A percentile compares a stretch with the other conserved stretches of the same genome.
phyloP scores from a whole-genome alignment of 2,888 invertebrate genomes.

The Pseudococcus jackbeardsleyi region DNA sequence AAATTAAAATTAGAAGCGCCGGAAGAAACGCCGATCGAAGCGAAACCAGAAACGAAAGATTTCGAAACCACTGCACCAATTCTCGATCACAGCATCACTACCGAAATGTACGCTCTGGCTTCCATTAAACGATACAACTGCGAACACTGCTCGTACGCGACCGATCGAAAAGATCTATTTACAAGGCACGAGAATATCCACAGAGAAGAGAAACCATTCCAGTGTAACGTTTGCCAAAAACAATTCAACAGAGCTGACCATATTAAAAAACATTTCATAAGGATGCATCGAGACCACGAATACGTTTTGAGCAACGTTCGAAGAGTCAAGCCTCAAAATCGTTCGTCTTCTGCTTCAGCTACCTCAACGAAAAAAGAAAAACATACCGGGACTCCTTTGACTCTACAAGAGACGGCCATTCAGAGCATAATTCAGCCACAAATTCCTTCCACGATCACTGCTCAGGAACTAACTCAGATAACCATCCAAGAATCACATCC shows the following conservation, averaged over 20 bases:
- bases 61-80: background rate
- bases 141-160: constrained; percentile 90
- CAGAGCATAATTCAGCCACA: constrained; percentile 55
- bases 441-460: constrained; percentile 45
- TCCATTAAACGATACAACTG: constrained; percentile 83
- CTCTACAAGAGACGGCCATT: constrained; percentile 28
- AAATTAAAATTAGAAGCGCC: constrained; percentile 65
- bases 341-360: background rate
- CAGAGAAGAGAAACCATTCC: constrained; percentile 92
- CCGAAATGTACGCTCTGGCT: constrained; percentile 66
- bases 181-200: constrained; percentile 95
- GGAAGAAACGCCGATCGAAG: background rate
- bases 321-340: constrained; percentile 40
- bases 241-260: constrained; percentile 95
- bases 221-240: constrained; percentile 92
- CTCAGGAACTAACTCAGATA: background rate
- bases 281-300: constrained; percentile 91
- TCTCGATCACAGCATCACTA: constrained; percentile 30
- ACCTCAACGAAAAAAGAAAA: constrained; percentile 26
- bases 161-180: constrained; percentile 90
- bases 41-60: background rate
- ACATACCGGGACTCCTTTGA: background rate
- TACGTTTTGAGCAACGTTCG: constrained; percentile 81
- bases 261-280: constrained; percentile 92
- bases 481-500: constrained; percentile 52